Conservation (phyloP, 1,140 invertebrate genomes). For the Drosophila kepulauana region DNA sequence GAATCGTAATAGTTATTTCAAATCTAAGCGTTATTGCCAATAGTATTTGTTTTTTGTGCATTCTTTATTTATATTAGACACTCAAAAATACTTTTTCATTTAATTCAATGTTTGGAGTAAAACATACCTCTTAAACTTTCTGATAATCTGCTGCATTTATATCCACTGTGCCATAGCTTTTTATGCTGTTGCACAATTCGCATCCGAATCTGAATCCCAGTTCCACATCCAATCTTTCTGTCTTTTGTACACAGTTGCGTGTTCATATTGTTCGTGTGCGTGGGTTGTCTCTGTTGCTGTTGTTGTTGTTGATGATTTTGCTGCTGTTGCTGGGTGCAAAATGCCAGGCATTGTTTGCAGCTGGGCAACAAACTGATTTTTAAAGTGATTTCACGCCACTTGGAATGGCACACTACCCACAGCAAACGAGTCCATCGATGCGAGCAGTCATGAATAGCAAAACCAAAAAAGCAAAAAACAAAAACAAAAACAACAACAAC, state of each 20-base stretch:
- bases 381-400: conserved; percentile 53
- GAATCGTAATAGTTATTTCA: no score
- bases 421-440: conserved; percentile 14
- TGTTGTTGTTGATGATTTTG: not conserved
- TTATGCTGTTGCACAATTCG: conserved; percentile 38
- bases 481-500: no score
- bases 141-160: not conserved
- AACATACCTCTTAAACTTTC: not conserved
- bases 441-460: not conserved
- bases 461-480: not conserved
- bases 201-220: conserved; percentile 21
- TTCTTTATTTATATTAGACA: no score
- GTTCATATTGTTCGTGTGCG: conserved; percentile 45
- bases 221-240: conserved; percentile 38
- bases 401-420: conserved; percentile 20
- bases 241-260: conserved; percentile 41
- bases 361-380: conserved; percentile 48
- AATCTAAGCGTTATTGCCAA: no score
- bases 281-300: conserved; percentile 14
- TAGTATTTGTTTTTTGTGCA: no score
- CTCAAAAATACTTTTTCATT: no score
- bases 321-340: conserved; percentile 33
- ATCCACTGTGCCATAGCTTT: conserved; percentile 16
- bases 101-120: no score
- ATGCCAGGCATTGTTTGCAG: conserved; percentile 40